These are phyloP conservation scores for Habroteleia sp. DNA, from an alignment of 2,888 invertebrate species.

Conservation along the genomic window DNA sequence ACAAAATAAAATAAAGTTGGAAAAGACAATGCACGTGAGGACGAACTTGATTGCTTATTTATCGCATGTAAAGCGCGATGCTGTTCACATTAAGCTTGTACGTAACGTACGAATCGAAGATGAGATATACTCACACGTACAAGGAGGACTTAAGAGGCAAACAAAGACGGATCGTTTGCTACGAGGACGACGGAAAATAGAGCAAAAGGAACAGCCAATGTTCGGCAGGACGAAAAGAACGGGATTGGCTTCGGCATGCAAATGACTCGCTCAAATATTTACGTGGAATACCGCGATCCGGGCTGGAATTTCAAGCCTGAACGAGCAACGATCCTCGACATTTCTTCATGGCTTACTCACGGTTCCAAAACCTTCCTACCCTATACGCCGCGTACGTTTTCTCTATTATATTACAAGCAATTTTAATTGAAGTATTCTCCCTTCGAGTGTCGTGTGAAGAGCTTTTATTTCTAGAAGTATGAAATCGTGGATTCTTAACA, in stretches of 20 bases:
- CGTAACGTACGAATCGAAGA: constrained; percentile 37
- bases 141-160: constrained; percentile 10
- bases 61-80: constrained; percentile 22
- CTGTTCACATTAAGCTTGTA: constrained; percentile 38
- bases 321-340: constrained; percentile 51
- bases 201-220: constrained; percentile 36
- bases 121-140: background rate
- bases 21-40: constrained; percentile 1
- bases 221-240: constrained; percentile 48
- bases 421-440: too few relatives aligned
- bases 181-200: constrained; percentile 38
- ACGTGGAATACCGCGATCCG: constrained; percentile 56
- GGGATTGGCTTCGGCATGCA: constrained; percentile 62
- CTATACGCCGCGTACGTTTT: too few relatives aligned
- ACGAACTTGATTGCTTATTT: constrained; percentile 42
- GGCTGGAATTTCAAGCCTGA: constrained; percentile 59
- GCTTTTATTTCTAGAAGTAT: too few relatives aligned
- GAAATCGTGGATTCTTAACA: too few relatives aligned
- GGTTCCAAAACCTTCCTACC: constrained; percentile 8
- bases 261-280: constrained; percentile 65
- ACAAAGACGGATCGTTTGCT: constrained; percentile 14
- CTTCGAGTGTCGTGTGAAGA: too few relatives aligned
- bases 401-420: too few relatives aligned
- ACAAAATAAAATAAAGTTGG: constrained; percentile 7
- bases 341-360: constrained; percentile 54